phyloP scores from a whole-genome alignment of 2,888 invertebrate species.

The Sarcophaga subvicina region DNA sequence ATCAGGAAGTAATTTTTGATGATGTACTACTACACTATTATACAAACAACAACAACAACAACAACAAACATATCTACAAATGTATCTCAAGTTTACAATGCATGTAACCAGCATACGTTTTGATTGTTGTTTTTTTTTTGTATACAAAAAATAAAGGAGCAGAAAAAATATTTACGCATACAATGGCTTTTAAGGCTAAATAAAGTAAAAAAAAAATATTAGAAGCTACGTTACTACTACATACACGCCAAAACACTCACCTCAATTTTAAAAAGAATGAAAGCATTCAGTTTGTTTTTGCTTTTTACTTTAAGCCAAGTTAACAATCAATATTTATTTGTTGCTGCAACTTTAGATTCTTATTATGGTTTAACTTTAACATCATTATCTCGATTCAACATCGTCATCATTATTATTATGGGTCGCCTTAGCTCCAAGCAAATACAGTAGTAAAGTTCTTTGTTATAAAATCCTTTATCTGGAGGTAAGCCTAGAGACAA shows the following conservation, averaged over 20 bases:
- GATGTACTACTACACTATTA: conserved; percentile 61
- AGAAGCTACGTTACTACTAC: not conserved
- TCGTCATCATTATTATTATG: conserved; percentile 20
- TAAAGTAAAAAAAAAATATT: not conserved
- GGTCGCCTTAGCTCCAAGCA: not conserved
- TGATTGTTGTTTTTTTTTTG: not conserved
- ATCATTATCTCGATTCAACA: too few relatives aligned
- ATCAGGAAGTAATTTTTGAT: conserved; percentile 69
- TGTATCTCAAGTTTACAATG: conserved; percentile 28
- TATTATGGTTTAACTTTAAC: conserved; percentile 42
- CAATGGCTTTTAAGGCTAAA: conserved; percentile 31
- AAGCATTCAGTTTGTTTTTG: conserved; percentile 23
- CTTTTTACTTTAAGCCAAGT: not conserved
- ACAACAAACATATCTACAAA: not conserved
- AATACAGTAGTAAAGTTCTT: conserved; percentile 45
- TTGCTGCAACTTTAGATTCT: not conserved
- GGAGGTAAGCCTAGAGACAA: not conserved
- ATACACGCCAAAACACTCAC: not conserved
- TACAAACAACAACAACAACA: conserved; percentile 25
- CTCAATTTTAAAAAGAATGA: not conserved
- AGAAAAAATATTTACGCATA: conserved; percentile 40
- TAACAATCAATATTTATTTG: too few relatives aligned
- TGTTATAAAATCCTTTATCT: conserved; percentile 43
- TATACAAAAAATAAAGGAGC: too few relatives aligned
- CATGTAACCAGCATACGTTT: conserved; percentile 38